A percentile compares a stretch with the other conserved stretches of the same genome.
phyloP scores from a whole-genome alignment of 2,113 vertebrate species.

The Anhinga rufa region DNA sequence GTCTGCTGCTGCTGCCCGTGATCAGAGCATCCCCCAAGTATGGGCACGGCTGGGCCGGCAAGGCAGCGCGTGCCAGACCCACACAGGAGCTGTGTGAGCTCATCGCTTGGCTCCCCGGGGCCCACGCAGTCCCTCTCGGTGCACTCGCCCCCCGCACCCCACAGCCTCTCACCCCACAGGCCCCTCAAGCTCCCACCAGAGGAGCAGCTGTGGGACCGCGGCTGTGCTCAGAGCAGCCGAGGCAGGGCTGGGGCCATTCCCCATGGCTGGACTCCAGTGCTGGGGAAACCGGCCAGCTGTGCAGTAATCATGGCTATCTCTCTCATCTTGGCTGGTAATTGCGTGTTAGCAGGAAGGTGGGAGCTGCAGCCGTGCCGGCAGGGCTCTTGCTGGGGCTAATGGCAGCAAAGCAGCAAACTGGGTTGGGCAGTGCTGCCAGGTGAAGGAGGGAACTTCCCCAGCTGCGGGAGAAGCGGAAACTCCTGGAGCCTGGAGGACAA shows the following conservation, averaged over 20 bases:
- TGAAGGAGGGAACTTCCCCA: not conserved
- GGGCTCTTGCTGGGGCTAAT: not conserved
- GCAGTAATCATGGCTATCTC: not conserved
- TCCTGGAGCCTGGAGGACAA: not conserved
- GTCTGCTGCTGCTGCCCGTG: not conserved
- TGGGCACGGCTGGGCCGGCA: fast-evolving
- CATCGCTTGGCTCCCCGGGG: fast-evolving
- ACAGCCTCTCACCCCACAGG: not conserved
- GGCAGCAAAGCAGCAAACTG: not conserved
- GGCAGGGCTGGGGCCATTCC: not conserved
- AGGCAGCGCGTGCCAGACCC: fast-evolving
- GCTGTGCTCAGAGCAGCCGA: not conserved
- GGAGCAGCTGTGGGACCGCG: not conserved
- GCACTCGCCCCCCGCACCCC: fast-evolving
- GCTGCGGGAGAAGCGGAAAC: not conserved
- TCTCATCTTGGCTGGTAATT: not conserved
- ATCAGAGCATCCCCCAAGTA: fast-evolving
- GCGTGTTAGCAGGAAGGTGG: not conserved
- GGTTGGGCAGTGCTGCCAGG: not conserved
- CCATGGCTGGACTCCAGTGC: fast-evolving
- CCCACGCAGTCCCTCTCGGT: fast-evolving
- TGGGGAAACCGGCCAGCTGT: not conserved
- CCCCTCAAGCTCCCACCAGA: not conserved
- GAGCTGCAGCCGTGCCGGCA: fast-evolving
- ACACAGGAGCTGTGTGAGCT: fast-evolving